Percentiles rank a stretch among this genome's conserved stretches.
Evolutionary conservation across 1,140 invertebrate genomes (phyloP).

Genomic region (Hyles vespertilio): DNA sequence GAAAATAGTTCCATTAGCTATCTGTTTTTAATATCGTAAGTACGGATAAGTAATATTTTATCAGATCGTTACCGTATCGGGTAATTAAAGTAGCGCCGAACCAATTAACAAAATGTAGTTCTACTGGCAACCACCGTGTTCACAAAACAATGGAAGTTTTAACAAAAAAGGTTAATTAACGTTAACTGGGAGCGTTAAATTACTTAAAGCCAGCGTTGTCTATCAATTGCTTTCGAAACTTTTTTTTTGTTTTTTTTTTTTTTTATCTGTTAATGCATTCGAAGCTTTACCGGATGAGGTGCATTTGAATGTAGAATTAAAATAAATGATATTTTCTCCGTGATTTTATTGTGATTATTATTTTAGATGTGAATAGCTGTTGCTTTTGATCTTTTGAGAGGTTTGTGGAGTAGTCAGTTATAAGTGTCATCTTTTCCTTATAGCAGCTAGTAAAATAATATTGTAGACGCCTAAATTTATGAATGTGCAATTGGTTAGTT

Average conservation of each 20-base stretch:
- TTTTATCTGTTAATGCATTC: not conserved
- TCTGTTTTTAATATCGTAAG: no score
- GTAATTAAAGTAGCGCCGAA: slow-evolving; percentile 60
- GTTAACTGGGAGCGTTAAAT: slow-evolving; percentile 36
- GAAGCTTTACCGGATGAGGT: not conserved
- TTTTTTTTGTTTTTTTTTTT: slow-evolving; percentile 2
- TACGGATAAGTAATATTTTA: slow-evolving; percentile 17
- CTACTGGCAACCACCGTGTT: slow-evolving; percentile 30
- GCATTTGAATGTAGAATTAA: not conserved
- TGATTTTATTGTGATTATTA: no score
- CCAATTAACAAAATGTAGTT: slow-evolving; percentile 68
- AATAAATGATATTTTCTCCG: not conserved
- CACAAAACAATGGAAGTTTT: slow-evolving; percentile 56
- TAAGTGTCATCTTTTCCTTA: no score
- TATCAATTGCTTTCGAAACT: slow-evolving; percentile 1
- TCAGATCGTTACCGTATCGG: slow-evolving; percentile 35
- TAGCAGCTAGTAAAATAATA: no score
- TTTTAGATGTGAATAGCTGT: no score
- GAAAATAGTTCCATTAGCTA: no score
- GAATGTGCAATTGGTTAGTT: no score
- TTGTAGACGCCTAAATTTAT: no score
- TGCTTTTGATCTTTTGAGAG: no score
- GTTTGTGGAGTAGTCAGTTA: no score
- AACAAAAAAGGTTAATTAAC: slow-evolving; percentile 55
- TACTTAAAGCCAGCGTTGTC: slow-evolving; percentile 10